phyloP scores from a whole-genome alignment of 1,140 invertebrate genomes.

The Physella acuta region DNA sequence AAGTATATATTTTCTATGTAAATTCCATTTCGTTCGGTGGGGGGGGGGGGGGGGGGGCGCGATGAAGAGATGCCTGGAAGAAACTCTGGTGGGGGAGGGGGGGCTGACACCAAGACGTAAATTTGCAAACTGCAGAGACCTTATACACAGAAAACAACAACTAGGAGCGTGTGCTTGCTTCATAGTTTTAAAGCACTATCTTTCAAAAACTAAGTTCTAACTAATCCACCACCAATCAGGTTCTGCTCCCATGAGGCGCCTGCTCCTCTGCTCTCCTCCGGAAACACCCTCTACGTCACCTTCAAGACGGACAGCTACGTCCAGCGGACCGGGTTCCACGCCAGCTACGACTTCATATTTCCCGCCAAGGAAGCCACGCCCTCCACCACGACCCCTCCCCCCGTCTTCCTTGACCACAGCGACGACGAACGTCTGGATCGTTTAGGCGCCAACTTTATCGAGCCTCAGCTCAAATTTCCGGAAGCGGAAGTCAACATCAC shows the following conservation, averaged over 20 bases:
- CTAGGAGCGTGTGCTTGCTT: too few species aligned
- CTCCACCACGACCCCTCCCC: constrained; percentile 5
- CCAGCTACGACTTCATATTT: constrained; percentile 41
- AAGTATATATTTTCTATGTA: too few species aligned
- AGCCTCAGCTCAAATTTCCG: constrained; percentile 2
- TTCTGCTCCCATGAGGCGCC: constrained; percentile 34
- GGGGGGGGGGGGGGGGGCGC: too few species aligned
- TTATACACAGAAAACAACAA: too few species aligned
- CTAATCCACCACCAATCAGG: constrained; percentile 23
- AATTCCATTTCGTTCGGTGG: too few species aligned
- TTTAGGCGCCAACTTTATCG: constrained; percentile 16
- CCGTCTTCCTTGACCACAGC: background rate
- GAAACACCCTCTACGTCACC: constrained; percentile 33
- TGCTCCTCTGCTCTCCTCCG: constrained; percentile 31
- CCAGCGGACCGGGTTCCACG: constrained; percentile 43
- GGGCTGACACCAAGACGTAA: too few species aligned
- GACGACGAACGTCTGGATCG: background rate
- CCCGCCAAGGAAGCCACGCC: constrained; percentile 26
- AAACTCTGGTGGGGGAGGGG: too few species aligned
- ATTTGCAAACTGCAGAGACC: too few species aligned
- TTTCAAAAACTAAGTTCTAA: constrained; percentile 27
- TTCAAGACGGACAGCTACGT: constrained; percentile 38
- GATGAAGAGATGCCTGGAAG: too few species aligned
- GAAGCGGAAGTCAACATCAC: background rate
- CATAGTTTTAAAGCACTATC: constrained; percentile 32